phyloP scores from a whole-genome alignment of 2,797 vertebrate genomes.

The Brachyrhaphis roseni region DNA sequence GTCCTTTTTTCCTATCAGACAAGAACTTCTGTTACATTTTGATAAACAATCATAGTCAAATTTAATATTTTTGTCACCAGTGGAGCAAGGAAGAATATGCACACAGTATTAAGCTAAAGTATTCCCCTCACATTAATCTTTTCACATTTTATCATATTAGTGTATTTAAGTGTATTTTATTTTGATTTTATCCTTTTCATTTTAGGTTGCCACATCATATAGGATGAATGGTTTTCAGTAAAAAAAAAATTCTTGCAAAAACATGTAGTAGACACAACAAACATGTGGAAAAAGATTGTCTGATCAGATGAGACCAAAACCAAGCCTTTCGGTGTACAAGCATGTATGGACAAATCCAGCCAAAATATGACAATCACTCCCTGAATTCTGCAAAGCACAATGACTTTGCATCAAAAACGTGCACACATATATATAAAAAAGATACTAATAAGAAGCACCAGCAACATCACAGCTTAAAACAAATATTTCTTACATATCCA shows the following conservation, averaged over 20 bases:
- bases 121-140: not conserved
- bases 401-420: not conserved
- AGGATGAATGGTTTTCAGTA: not conserved
- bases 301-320: not conserved
- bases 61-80: not conserved
- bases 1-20: not conserved
- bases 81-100: not conserved
- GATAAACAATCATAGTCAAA: not conserved
- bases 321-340: not conserved
- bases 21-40: not conserved
- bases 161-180: not conserved
- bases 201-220: not conserved
- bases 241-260: not conserved
- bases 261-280: not conserved
- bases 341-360: not conserved
- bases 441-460: not conserved
- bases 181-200: not conserved
- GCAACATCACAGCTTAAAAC: not conserved
- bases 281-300: not conserved
- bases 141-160: not conserved
- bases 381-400: not conserved
- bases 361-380: not conserved
- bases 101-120: not conserved
- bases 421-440: not conserved
- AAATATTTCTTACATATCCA: not conserved